Evolutionary conservation across 2,797 vertebrate species (phyloP).

Genomic region (Margarornis squamiger): DNA sequence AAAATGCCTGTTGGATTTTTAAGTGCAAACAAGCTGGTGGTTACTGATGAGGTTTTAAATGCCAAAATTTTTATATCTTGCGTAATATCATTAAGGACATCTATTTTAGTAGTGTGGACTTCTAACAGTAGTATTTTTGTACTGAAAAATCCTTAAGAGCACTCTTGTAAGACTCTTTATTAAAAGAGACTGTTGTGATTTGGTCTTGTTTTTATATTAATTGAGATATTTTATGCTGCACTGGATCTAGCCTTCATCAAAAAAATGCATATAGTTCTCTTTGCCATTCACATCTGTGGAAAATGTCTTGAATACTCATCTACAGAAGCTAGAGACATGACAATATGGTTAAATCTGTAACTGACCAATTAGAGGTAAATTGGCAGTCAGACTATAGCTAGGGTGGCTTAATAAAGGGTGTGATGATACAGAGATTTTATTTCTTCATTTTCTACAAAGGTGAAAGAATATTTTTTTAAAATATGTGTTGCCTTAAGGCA

Average conservation of each 20-base stretch:
- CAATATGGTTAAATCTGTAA: slow-evolving; percentile 46
- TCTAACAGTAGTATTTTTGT: not conserved
- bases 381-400: slow-evolving; percentile 25
- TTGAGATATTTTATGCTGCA: not conserved
- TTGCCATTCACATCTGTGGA: not conserved
- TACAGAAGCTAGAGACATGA: not conserved
- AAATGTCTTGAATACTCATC: slow-evolving; percentile 25
- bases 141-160: not conserved
- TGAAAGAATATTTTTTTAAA: slow-evolving; percentile 32
- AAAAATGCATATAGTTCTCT: not conserved
- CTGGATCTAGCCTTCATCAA: not conserved
- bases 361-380: slow-evolving; percentile 51
- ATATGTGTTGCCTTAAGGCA: slow-evolving; percentile 37
- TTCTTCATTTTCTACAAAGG: slow-evolving; percentile 57
- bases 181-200: not conserved
- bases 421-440: slow-evolving; percentile 4
- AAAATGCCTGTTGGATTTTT: not conserved
- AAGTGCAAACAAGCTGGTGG: not conserved
- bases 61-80: not conserved
- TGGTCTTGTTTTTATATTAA: not conserved
- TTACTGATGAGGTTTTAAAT: not conserved
- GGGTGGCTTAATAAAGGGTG: slow-evolving; percentile 20
- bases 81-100: not conserved
- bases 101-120: not conserved
- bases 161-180: not conserved